Percentiles rank a stretch among this genome's conserved stretches.
Evolutionary conservation across 2,888 invertebrate genomes (phyloP).

Genomic region (Nemoura dubitans): DNA sequence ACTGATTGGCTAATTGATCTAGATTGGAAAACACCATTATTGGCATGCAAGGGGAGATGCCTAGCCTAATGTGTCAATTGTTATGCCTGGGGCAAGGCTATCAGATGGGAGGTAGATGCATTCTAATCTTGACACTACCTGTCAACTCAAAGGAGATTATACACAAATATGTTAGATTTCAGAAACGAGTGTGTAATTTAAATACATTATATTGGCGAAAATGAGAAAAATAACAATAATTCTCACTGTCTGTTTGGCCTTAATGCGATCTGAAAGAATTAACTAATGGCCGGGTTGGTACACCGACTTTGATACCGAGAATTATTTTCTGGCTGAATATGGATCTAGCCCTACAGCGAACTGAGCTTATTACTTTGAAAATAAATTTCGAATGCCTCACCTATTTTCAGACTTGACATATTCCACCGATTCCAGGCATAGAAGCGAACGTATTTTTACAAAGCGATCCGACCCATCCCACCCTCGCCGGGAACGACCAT

Average conservation of each 20-base stretch:
- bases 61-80: slow-evolving; percentile 12
- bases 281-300: background rate
- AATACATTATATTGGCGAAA: background rate
- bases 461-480: slow-evolving; percentile 46
- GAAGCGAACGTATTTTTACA: slow-evolving; percentile 46
- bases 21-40: slow-evolving; percentile 12
- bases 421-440: slow-evolving; percentile 57
- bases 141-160: background rate
- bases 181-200: background rate
- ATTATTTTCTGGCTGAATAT: background rate
- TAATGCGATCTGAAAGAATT: background rate
- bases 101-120: background rate
- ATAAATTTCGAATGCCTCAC: slow-evolving; percentile 59
- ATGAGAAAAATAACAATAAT: background rate
- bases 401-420: slow-evolving; percentile 71
- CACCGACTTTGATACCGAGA: background rate
- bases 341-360: background rate
- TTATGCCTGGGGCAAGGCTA: slow-evolving; percentile 7
- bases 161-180: background rate
- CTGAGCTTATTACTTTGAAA: background rate
- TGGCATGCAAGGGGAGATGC: slow-evolving; percentile 12
- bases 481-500: slow-evolving; percentile 44
- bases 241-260: background rate
- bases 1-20: slow-evolving; percentile 7
- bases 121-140: background rate